A percentile compares a stretch with the other conserved stretches of the same genome.
phyloP scores from a whole-genome alignment of 2,797 vertebrate genomes.

The Enoplosus armatus region DNA sequence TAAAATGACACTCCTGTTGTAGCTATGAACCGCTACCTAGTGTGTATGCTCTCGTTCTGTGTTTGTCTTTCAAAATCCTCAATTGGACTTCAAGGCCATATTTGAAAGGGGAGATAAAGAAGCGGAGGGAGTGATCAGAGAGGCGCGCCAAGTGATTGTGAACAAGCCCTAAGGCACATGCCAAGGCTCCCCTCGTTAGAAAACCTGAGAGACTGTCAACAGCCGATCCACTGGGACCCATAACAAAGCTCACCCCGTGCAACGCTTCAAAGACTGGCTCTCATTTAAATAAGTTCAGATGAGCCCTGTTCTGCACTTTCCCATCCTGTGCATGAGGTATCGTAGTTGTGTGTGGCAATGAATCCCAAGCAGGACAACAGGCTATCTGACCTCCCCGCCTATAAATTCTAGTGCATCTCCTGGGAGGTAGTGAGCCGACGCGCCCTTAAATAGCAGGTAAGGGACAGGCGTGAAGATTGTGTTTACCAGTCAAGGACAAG shows the following conservation, averaged over 20 bases:
- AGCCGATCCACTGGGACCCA: constrained; percentile 68
- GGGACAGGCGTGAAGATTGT: constrained; percentile 75
- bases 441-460: constrained; percentile 70
- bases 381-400: constrained; percentile 61
- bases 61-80: constrained; percentile 79
- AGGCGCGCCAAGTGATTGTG: constrained; percentile 80
- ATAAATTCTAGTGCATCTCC: constrained; percentile 68
- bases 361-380: constrained; percentile 68
- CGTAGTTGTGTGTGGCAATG: constrained; percentile 49
- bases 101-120: constrained; percentile 66
- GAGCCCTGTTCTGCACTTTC: constrained; percentile 41
- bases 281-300: constrained; percentile 78
- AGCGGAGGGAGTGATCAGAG: constrained; percentile 82
- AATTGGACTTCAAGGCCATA: constrained; percentile 79
- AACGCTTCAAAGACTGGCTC: constrained; percentile 78
- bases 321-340: constrained; percentile 51
- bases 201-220: constrained; percentile 79
- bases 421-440: constrained; percentile 47
- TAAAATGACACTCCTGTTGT: constrained; percentile 37
- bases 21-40: constrained; percentile 15
- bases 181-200: constrained; percentile 81
- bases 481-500: constrained; percentile 79
- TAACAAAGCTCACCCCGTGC: constrained; percentile 76
- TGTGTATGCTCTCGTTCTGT: constrained; percentile 47
- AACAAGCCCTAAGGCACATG: constrained; percentile 82